Evolutionary conservation across 2,797 vertebrate species (phyloP).

Genomic region (Rhinella marina): DNA sequence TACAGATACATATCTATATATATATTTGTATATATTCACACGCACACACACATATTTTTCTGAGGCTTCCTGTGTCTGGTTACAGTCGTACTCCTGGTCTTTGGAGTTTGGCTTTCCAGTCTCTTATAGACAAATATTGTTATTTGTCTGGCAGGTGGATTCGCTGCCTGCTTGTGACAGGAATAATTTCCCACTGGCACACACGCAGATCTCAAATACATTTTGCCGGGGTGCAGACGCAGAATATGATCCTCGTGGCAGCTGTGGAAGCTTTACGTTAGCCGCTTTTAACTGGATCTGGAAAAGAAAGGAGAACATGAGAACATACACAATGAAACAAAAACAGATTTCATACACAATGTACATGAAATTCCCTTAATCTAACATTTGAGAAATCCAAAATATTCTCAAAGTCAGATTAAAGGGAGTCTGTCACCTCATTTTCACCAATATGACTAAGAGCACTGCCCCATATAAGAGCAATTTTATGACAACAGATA

Average conservation of each 20-base stretch:
- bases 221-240: conserved; percentile 87
- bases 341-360: not conserved
- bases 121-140: conserved; percentile 93
- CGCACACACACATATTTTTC: conserved; percentile 72
- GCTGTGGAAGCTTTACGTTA: conserved; percentile 90
- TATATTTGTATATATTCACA: conserved; percentile 64
- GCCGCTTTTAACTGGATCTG: conserved; percentile 93
- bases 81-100: conserved; percentile 68
- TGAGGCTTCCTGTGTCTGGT: conserved; percentile 82
- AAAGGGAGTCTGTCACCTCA: no score
- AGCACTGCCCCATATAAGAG: no score
- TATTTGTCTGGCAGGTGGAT: conserved; percentile 96
- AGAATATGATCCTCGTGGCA: conserved; percentile 89
- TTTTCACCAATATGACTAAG: no score
- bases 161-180: conserved; percentile 91
- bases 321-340: not conserved
- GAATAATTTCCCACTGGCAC: conserved; percentile 93
- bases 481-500: not conserved
- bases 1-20: conserved; percentile 76
- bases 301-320: conserved; percentile 47
- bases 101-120: conserved; percentile 66
- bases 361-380: no score
- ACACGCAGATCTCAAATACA: conserved; percentile 96
- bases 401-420: no score
- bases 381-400: no score